phyloP scores from a whole-genome alignment of 2,888 invertebrate species.

The Hedya salicella region DNA sequence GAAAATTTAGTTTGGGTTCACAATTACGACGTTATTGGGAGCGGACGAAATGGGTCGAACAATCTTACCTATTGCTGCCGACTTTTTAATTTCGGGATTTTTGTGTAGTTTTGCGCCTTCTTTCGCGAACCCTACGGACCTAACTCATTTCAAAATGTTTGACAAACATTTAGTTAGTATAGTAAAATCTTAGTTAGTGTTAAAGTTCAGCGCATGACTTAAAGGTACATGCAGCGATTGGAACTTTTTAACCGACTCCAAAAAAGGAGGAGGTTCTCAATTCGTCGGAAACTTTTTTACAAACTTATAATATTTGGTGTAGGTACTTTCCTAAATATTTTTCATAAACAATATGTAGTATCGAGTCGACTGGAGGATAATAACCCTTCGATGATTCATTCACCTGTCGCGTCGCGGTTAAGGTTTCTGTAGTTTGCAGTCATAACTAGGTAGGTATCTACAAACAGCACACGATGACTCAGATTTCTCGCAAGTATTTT shows the following conservation, averaged over 20 bases:
- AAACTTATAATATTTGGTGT: not conserved
- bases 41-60: constrained; percentile 52
- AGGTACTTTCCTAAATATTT: not conserved
- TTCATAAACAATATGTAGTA: not conserved
- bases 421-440: constrained; percentile 26
- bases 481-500: constrained; percentile 56
- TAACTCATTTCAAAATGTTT: not conserved
- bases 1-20: constrained; percentile 57
- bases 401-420: constrained; percentile 4
- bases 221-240: not conserved
- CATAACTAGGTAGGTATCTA: constrained; percentile 5
- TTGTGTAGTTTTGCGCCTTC: not conserved
- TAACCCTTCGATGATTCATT: constrained; percentile 34
- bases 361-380: constrained; percentile 10
- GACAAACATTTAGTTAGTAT: not conserved
- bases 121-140: not conserved
- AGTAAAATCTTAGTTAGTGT: not conserved
- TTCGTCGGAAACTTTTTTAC: too few relatives aligned
- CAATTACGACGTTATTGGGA: constrained; percentile 52
- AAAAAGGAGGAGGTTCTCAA: too few relatives aligned
- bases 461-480: constrained; percentile 50
- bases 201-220: too few relatives aligned
- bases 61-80: constrained; percentile 44
- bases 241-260: too few relatives aligned
- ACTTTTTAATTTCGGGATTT: constrained; percentile 18